These are phyloP conservation scores for Drosophila fulvimacula DNA, from an alignment of 2,888 invertebrate species.

Conservation along the genomic window DNA sequence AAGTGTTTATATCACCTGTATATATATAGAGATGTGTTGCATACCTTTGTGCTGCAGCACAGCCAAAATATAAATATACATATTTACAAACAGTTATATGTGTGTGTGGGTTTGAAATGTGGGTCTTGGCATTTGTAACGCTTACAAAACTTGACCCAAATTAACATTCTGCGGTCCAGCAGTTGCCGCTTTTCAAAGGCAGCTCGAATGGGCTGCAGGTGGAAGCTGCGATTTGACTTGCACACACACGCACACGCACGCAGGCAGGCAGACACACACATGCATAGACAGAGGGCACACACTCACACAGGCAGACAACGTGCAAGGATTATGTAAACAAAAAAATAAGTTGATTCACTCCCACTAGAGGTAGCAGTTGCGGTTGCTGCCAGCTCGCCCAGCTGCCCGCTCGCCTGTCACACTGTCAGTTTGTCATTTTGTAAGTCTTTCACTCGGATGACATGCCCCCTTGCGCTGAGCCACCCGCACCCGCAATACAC, in stretches of 20 bases:
- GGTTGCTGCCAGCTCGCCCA: slow-evolving; percentile 10
- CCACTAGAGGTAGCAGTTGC: slow-evolving; percentile 32
- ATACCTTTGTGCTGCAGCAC: slow-evolving; percentile 59
- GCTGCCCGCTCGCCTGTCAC: slow-evolving; percentile 15
- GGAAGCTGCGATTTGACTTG: slow-evolving; percentile 48
- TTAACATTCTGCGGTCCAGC: slow-evolving; percentile 75
- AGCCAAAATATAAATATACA: slow-evolving; percentile 12
- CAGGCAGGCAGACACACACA: slow-evolving; percentile 16
- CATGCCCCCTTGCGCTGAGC: slow-evolving; percentile 16
- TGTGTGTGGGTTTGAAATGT: not conserved
- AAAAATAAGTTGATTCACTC: slow-evolving; percentile 68
- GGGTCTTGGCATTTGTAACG: slow-evolving; percentile 41
- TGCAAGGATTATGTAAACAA: slow-evolving; percentile 80
- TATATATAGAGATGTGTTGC: slow-evolving; percentile 35
- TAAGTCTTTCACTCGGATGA: slow-evolving; percentile 49
- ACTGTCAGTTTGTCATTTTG: slow-evolving; percentile 37
- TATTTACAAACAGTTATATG: slow-evolving; percentile 20
- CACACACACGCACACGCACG: slow-evolving; percentile 23
- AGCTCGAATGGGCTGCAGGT: slow-evolving; percentile 53
- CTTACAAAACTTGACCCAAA: slow-evolving; percentile 77
- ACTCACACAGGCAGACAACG: slow-evolving; percentile 58
- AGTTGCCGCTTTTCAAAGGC: slow-evolving; percentile 57
- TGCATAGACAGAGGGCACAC: slow-evolving; percentile 8
- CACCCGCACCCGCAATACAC: not conserved
- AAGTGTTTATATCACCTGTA: slow-evolving; percentile 46